These are phyloP conservation scores for Leptopilina clavipes DNA, from an alignment of 1,140 invertebrate species.

Conservation along the genomic window DNA sequence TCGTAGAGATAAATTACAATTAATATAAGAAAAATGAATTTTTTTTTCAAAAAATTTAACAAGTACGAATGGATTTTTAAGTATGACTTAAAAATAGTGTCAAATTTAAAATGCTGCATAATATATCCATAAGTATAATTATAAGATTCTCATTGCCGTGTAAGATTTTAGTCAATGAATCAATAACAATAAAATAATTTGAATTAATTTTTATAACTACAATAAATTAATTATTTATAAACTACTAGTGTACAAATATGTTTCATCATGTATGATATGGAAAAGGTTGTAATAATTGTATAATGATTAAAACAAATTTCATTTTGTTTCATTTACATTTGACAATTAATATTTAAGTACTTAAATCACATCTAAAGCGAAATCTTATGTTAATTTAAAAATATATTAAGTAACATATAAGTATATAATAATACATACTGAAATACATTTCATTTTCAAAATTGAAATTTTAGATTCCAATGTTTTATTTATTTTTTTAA, in stretches of 20 bases:
- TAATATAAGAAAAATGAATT: background rate
- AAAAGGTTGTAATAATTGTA: background rate
- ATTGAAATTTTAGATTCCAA: too few relatives aligned
- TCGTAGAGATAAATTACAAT: background rate
- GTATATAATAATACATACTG: too few relatives aligned
- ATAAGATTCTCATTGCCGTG: conserved; percentile 18
- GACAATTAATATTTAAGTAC: too few relatives aligned
- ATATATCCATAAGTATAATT: conserved; percentile 7
- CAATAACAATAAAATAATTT: conserved; percentile 6
- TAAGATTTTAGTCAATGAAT: conserved; percentile 29
- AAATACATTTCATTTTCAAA: too few relatives aligned
- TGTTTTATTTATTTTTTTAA: too few relatives aligned
- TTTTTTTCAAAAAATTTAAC: background rate
- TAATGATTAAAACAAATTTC: conserved; percentile 10
- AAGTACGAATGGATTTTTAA: conserved; percentile 10
- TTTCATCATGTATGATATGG: background rate
- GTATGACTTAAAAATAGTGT: background rate
- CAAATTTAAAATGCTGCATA: background rate
- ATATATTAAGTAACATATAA: too few relatives aligned
- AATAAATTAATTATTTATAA: conserved; percentile 26
- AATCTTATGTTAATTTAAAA: too few relatives aligned
- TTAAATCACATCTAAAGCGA: too few relatives aligned
- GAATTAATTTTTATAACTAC: conserved; percentile 4
- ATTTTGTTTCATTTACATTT: background rate
- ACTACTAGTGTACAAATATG: background rate